Evolutionary conservation across 2,797 vertebrate genomes (phyloP).

Genomic region (Poeciliopsis presidionis): DNA sequence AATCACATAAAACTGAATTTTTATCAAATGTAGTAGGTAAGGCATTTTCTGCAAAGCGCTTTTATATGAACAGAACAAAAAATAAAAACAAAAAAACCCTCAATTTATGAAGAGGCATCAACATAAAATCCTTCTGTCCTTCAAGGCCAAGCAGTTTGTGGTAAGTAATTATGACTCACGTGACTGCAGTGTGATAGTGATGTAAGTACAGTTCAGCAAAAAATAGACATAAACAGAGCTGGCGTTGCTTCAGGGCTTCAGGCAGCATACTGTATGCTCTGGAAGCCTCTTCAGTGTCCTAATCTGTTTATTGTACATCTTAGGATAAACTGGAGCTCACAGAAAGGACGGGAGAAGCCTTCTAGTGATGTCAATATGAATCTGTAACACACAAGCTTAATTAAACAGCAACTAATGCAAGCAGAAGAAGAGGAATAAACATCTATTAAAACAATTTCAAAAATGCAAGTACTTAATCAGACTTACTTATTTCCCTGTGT

Average conservation of each 20-base stretch:
- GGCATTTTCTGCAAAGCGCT: constrained; percentile 5
- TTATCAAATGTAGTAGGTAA: constrained; percentile 32
- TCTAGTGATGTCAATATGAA: constrained; percentile 9
- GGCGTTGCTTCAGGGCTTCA: constrained; percentile 55
- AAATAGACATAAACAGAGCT: constrained; percentile 63
- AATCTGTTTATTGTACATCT: constrained; percentile 33
- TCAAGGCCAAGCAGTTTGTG: constrained; percentile 41
- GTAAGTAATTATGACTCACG: constrained; percentile 51
- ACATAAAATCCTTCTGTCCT: constrained; percentile 5
- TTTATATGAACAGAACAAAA: background rate
- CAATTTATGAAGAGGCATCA: background rate
- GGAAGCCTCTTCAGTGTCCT: constrained; percentile 50
- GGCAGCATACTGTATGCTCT: constrained; percentile 45
- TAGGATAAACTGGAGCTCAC: constrained; percentile 21
- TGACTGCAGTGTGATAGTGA: constrained; percentile 39
- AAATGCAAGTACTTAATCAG: constrained; percentile 2
- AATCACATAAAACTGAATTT: constrained; percentile 45
- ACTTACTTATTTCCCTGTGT: background rate
- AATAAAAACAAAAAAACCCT: no score
- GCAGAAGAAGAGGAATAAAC: constrained; percentile 6
- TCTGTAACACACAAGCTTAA: constrained; percentile 63
- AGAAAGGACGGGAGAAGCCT: background rate
- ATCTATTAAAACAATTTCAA: constrained; percentile 16
- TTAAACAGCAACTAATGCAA: constrained; percentile 66
- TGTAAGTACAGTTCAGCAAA: constrained; percentile 46